These are phyloP conservation scores for Sprattus sprattus DNA, from an alignment of 2,113 vertebrate genomes.

Conservation along the genomic window DNA sequence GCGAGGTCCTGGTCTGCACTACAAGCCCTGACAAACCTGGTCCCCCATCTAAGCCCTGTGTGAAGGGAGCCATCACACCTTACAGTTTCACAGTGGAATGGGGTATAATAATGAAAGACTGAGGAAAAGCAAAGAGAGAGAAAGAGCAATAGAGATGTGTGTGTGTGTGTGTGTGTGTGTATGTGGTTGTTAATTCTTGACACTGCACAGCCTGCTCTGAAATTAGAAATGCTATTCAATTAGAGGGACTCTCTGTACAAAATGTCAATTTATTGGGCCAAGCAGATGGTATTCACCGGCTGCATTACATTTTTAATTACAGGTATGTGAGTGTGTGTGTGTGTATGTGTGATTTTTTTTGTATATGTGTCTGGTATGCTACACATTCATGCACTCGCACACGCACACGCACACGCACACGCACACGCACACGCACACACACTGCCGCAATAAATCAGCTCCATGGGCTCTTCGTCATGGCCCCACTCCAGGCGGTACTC, in stretches of 20 bases:
- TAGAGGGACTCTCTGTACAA: background rate
- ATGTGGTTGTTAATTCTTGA: background rate
- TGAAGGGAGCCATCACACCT: slow-evolving; percentile 78
- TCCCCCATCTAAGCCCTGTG: slow-evolving; percentile 82
- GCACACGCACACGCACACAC: too few species aligned
- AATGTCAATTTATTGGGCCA: background rate
- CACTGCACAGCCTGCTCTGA: background rate
- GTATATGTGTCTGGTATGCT: slow-evolving; percentile 20
- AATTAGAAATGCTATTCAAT: background rate
- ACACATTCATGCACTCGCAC: background rate
- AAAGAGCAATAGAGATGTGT: background rate
- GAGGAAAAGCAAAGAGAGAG: background rate
- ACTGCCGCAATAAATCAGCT: slow-evolving; percentile 82
- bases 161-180: background rate
- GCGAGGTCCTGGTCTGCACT: slow-evolving; percentile 92
- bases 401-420: too few species aligned
- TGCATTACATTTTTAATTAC: background rate
- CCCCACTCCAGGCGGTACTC: slow-evolving; percentile 95
- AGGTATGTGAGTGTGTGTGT: background rate
- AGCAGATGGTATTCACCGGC: background rate
- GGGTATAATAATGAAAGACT: slow-evolving; percentile 72
- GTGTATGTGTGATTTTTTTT: background rate
- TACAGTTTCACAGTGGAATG: slow-evolving; percentile 88
- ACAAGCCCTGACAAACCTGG: slow-evolving; percentile 95
- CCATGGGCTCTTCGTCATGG: slow-evolving; percentile 82